phyloP scores from a whole-genome alignment of 2,113 vertebrate genomes.

The Sebastes fasciatus region DNA sequence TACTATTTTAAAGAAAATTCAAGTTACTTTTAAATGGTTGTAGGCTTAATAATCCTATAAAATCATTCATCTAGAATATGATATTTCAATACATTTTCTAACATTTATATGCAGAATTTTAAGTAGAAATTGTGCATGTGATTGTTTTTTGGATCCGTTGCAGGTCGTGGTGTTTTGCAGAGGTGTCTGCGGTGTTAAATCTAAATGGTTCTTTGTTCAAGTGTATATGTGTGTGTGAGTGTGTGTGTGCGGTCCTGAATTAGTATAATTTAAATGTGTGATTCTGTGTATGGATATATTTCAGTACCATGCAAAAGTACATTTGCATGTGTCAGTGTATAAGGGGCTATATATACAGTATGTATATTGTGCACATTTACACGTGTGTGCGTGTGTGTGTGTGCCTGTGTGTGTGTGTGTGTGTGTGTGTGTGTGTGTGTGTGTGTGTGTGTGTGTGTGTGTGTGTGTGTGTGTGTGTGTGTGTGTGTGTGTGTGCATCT shows the following conservation, averaged over 20 bases:
- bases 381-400: slow-evolving; percentile 11
- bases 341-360: slow-evolving; percentile 1
- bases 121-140: background rate
- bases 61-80: background rate
- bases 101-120: background rate
- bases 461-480: background rate
- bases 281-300: slow-evolving; percentile 25
- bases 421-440: slow-evolving; percentile 5
- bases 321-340: slow-evolving; percentile 34
- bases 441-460: slow-evolving; percentile 20
- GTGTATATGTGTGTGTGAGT: slow-evolving; percentile 30
- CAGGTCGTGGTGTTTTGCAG: background rate
- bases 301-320: slow-evolving; percentile 23
- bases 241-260: slow-evolving; percentile 28
- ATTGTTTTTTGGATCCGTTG: slow-evolving; percentile 12
- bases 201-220: background rate
- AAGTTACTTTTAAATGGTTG: background rate
- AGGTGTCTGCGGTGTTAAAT: slow-evolving; percentile 7
- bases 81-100: background rate
- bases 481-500: slow-evolving; percentile 38
- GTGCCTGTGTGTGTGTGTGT: slow-evolving; percentile 17
- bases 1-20: background rate
- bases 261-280: slow-evolving; percentile 11
- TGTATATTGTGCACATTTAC: slow-evolving; percentile 42
- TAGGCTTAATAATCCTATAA: background rate